Conservation (phyloP, 2,797 vertebrate species). For the Anguilla pacifica region DNA sequence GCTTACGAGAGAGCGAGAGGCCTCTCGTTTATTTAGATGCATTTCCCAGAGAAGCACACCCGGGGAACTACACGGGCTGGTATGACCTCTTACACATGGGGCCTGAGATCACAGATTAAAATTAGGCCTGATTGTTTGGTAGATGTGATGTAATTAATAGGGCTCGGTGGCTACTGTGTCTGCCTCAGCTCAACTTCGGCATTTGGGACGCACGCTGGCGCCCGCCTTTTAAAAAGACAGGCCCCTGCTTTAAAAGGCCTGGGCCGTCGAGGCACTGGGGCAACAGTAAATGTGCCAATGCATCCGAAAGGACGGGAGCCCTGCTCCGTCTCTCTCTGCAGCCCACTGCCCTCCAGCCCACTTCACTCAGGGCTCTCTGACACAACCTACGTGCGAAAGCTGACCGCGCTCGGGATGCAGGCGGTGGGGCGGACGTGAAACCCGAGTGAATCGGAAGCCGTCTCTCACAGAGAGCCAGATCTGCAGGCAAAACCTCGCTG, state of each 20-base stretch:
- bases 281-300: background rate
- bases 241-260: background rate
- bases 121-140: constrained; percentile 14
- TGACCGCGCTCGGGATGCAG: background rate
- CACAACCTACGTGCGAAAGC: background rate
- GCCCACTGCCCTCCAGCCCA: background rate
- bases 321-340: background rate
- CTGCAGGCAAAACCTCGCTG: background rate
- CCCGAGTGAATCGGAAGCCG: background rate
- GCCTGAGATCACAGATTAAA: constrained; percentile 6
- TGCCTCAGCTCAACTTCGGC: constrained; percentile 11
- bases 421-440: background rate
- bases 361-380: background rate
- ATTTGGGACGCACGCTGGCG: background rate
- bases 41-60: background rate
- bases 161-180: background rate
- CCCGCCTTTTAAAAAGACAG: constrained; percentile 17
- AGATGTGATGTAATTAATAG: constrained; percentile 8
- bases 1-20: background rate
- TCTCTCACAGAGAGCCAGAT: background rate
- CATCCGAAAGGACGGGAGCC: background rate
- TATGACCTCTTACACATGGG: background rate
- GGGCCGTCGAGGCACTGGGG: background rate
- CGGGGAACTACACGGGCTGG: background rate
- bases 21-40: background rate